Base-by-base conservation (phyloP, 2,888 invertebrate species). In the Fabriciana adippe region DNA sequence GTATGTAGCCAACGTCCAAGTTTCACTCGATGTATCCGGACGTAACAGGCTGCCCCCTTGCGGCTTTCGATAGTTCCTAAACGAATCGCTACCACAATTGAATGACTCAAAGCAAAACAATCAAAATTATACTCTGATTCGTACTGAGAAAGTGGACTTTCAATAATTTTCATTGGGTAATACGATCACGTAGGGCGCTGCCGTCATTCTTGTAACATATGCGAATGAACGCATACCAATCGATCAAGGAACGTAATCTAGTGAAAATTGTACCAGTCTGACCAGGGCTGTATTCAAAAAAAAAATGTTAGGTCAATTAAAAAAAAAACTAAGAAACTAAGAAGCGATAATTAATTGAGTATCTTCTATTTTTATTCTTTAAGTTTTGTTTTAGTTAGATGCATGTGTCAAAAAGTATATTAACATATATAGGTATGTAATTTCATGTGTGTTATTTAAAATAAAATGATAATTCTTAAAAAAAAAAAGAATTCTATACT, bases 181-280 rank as follows among this genome's bases (percentile, higher is more conserved):
- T 72, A 76, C 75, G 72, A 70, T 74, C 88, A 85, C 84, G 85
- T 85, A 80, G 76, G 72, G 70, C 70, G 82, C 80, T 89, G 86
- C 82, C 88, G 88, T 90, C 90, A 91, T 88, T 83, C 85, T 78
- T 81, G 89, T 92, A 90, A 92, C 90, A 85, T 74, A 81, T 74
- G 78, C 77, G 82, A 79, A 76, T 73, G 72, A 72, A 73, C 80
- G 89, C 89, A 92, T 92, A 87, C 83, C 73, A 87, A 92, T 86
- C 76, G 74, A 81, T 83, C 74, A 76, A 76, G 79, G 79, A 83
- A 88, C 89, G 91, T 92, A 92, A 92, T 88, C 85, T 81, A 82
- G 90, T 85, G 92, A 91, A 92, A 91, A 91, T 86, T 88, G 86
- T 88, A 87, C 79, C 82, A 84, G 70, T 63, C 47, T 26, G 11